Conservation (phyloP, 2,113 vertebrate genomes). For the Fukomys damarensis region DNA sequence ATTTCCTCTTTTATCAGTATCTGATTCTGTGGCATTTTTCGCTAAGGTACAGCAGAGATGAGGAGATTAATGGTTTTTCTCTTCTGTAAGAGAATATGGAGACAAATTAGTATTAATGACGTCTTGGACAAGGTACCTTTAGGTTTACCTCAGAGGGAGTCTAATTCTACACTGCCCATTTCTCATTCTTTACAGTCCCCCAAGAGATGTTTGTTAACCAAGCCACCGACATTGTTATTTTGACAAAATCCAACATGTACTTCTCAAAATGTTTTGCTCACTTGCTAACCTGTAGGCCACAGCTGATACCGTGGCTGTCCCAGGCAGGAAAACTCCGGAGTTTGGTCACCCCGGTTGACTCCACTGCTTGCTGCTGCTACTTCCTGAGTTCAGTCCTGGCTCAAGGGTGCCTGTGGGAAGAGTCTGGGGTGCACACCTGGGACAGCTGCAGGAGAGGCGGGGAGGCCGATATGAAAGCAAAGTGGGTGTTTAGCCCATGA, state of each 20-base stretch:
- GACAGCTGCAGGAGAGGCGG: not conserved
- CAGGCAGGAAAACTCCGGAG: not conserved
- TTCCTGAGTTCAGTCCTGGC: not conserved
- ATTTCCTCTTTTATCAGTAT: slow-evolving; percentile 4
- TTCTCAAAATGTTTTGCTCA: not conserved
- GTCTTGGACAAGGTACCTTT: not conserved
- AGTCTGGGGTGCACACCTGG: not conserved
- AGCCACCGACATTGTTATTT: not conserved
- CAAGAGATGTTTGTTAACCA: not conserved
- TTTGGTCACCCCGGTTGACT: not conserved
- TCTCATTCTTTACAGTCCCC: not conserved
- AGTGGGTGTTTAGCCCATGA: not conserved
- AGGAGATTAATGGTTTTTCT: slow-evolving; percentile 18
- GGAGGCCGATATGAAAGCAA: not conserved
- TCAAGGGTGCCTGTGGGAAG: not conserved
- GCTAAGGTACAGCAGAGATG: slow-evolving; percentile 20
- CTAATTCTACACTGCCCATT: not conserved
- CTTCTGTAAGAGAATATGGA: slow-evolving; percentile 46
- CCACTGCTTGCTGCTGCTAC: not conserved
- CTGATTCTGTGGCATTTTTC: slow-evolving; percentile 24
- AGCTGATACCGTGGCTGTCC: not conserved
- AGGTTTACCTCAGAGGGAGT: slow-evolving; percentile 27
- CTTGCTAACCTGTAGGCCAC: not conserved
- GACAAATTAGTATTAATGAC: slow-evolving; percentile 1
- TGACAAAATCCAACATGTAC: not conserved